Evolutionary conservation across 2,113 vertebrate species (phyloP).

Genomic region (Callorhinus ursinus): DNA sequence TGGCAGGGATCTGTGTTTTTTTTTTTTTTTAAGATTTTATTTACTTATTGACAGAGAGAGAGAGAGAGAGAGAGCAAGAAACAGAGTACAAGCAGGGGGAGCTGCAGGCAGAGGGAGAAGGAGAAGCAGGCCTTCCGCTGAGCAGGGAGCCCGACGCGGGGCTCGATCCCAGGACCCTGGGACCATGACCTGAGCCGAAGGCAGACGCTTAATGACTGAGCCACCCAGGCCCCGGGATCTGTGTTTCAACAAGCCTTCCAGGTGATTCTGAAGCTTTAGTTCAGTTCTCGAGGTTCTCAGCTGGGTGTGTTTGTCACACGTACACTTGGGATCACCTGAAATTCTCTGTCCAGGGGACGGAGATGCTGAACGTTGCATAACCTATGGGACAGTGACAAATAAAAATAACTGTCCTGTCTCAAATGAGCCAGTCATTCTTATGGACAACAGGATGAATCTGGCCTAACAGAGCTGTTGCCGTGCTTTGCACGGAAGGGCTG

Average conservation of each 20-base stretch:
- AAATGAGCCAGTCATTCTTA: fast-evolving
- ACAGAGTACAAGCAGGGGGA: too few relatives aligned
- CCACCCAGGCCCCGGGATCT: neutral
- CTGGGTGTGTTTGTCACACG: neutral
- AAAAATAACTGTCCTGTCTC: neutral
- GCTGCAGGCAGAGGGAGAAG: too few relatives aligned
- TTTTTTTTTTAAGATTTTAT: too few relatives aligned
- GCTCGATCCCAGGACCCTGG: too few relatives aligned
- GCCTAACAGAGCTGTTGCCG: neutral
- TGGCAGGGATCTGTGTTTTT: neutral
- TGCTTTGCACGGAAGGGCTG: neutral
- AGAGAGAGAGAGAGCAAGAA: too few relatives aligned
- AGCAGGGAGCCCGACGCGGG: too few relatives aligned
- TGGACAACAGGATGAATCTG: too few relatives aligned
- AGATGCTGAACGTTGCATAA: neutral
- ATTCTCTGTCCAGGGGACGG: neutral
- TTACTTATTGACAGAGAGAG: too few relatives aligned
- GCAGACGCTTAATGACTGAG: too few relatives aligned
- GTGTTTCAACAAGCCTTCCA: fast-evolving
- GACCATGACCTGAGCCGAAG: too few relatives aligned
- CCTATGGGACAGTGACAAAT: neutral
- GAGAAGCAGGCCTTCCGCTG: too few relatives aligned
- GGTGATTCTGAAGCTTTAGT: too few relatives aligned
- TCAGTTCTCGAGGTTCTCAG: neutral
- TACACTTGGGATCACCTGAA: neutral